Conservation (phyloP, 1,140 invertebrate species). For the Calephelis nemesis region DNA sequence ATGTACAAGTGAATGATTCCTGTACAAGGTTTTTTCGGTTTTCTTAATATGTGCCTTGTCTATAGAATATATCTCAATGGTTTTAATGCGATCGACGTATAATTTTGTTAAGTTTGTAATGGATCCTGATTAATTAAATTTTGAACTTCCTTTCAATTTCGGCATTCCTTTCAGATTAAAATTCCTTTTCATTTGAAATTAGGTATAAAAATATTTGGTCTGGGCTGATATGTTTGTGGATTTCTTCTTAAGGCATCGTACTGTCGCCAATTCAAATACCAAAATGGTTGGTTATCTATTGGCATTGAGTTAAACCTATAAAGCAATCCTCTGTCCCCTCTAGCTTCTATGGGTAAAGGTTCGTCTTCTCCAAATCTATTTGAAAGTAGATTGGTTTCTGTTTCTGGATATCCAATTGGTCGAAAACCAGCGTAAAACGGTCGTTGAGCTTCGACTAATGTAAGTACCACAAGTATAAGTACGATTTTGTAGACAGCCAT, state of each 20-base stretch:
- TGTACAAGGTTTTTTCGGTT: no score
- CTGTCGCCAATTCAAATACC: constrained; percentile 78
- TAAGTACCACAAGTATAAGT: constrained; percentile 34
- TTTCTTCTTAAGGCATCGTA: constrained; percentile 70
- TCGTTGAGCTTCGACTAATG: constrained; percentile 47
- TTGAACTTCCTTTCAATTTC: constrained; percentile 6
- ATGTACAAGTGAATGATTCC: no score
- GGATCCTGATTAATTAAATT: constrained; percentile 5
- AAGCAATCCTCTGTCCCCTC: constrained; percentile 70
- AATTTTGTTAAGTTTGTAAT: not conserved
- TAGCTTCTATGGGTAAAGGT: constrained; percentile 64
- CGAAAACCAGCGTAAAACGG: constrained; percentile 60
- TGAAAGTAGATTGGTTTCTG: constrained; percentile 33
- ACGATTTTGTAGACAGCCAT: constrained; percentile 45
- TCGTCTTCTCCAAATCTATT: constrained; percentile 59
- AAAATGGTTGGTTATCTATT: constrained; percentile 79
- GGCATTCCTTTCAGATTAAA: constrained; percentile 8
- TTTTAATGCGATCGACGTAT: no score
- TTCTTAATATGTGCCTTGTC: no score
- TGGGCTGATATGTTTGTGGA: constrained; percentile 50
- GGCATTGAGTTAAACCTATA: constrained; percentile 77
- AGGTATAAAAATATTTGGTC: constrained; percentile 33
- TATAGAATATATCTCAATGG: no score
- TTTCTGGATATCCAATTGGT: constrained; percentile 54
- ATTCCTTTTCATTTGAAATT: constrained; percentile 4